Base-by-base conservation (phyloP, 2,888 invertebrate genomes). In the Onthophagus sagittarius region DNA sequence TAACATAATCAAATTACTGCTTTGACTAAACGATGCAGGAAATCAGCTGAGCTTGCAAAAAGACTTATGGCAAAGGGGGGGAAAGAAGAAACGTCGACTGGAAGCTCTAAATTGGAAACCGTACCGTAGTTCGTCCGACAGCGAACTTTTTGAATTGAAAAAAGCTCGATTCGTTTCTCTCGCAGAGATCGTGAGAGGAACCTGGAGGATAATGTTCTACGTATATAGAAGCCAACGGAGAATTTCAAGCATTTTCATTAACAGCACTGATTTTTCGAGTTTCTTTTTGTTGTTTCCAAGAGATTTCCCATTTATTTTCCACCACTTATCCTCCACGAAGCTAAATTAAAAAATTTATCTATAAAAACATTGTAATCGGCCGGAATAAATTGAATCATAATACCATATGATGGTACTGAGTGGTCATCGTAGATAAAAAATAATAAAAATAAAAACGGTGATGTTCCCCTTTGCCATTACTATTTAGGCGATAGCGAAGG, bases 381-480 rank as follows among this genome's bases (percentile, higher is more conserved):
- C 6, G 31, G 75, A 69, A 76, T 76, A 81, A 83, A 83, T 82
- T 83, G 83, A 83, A 83, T 82, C 80, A 82, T 83, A 83, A 83
- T 83, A 81, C 81, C 76, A 76, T 78, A 79, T 53, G 39, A 80
- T 81, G 79, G 78, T 78, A 76, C 77, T 76, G 80, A 80, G 81
- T 82, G 82, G 79, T 77, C 79, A 78, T 79, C 79, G 76, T 77
- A 82, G 83, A 82, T 83, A 83, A 82, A 83, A 83, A 81, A 82
- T 81, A 81, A 83, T 82, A 81, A 82, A 80, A 81, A 82, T 81
- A 82, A 83, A 83, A 81, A 81, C 79, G 75, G 80, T 79, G 82
- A 81, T 81, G 82, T 81, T 77, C 81, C 81, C 80, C 77, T 77
- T 79, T 75, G 77, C 81, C 81, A 82, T 83, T 82, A 83, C 81